phyloP scores from a whole-genome alignment of 1,140 invertebrate species.

The Batillaria attramentaria region DNA sequence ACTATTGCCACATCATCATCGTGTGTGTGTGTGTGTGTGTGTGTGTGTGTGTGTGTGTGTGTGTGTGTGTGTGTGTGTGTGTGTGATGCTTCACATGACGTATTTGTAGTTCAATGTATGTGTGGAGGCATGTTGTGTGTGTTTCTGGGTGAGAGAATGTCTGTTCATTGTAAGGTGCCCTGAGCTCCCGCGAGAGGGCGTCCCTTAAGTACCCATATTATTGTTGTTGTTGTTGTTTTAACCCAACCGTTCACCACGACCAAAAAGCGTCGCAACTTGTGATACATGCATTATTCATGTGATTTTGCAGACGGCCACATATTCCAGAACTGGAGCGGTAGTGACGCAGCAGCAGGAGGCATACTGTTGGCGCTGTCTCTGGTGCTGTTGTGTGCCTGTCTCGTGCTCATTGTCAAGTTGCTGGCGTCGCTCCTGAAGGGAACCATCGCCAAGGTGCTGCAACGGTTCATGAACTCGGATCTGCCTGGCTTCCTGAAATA shows the following conservation, averaged over 20 bases:
- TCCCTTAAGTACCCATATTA: too few relatives aligned
- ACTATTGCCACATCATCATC: too few relatives aligned
- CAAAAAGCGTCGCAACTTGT: not conserved
- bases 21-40: not conserved
- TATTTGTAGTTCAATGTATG: too few relatives aligned
- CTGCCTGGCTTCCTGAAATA: constrained; percentile 70
- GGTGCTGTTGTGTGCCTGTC: constrained; percentile 74
- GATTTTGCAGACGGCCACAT: constrained; percentile 54
- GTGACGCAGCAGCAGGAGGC: constrained; percentile 71
- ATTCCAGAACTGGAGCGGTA: constrained; percentile 57
- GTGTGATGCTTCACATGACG: too few relatives aligned
- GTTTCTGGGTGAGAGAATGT: too few relatives aligned
- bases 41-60: not conserved
- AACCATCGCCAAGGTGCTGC: constrained; percentile 72
- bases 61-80: not conserved
- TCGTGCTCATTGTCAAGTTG: constrained; percentile 77
- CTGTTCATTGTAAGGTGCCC: too few relatives aligned
- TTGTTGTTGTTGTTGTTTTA: too few relatives aligned
- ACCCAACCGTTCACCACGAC: not conserved
- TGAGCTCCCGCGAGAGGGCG: too few relatives aligned
- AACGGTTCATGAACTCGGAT: constrained; percentile 74
- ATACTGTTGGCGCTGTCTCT: constrained; percentile 74
- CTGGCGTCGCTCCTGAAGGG: constrained; percentile 73
- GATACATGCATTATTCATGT: not conserved
- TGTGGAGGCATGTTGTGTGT: too few relatives aligned